Percentiles rank a stretch among this genome's conserved stretches.
Conservation (phyloP, 1,140 invertebrate species). For the Euura lappo region DNA sequence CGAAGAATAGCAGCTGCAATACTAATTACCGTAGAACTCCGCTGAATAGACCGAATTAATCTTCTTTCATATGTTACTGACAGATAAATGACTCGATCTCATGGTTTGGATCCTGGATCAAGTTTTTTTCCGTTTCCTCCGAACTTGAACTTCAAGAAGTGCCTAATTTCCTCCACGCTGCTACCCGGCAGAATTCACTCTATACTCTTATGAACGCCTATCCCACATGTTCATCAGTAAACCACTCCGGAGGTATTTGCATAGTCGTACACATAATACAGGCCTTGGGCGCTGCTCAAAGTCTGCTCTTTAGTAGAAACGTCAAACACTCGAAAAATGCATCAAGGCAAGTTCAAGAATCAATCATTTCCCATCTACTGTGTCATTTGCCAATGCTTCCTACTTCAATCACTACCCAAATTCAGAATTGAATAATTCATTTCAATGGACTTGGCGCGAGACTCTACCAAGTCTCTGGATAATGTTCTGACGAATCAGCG, state of each 20-base stretch:
- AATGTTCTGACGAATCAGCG: too few species aligned
- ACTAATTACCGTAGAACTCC: too few species aligned
- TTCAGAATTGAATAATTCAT: too few species aligned
- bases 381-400: too few species aligned
- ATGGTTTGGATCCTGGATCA: not conserved
- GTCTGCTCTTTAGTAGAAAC: too few species aligned
- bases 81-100: not conserved
- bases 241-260: not conserved
- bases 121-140: not conserved
- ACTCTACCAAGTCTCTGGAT: too few species aligned
- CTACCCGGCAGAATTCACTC: not conserved
- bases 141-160: not conserved
- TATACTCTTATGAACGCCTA: not conserved
- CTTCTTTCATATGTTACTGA: not conserved
- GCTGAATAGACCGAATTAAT: not conserved
- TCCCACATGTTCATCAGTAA: not conserved
- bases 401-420: too few species aligned
- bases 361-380: too few species aligned
- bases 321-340: too few species aligned
- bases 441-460: too few species aligned
- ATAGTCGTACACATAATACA: not conserved
- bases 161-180: not conserved
- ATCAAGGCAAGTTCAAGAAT: too few species aligned
- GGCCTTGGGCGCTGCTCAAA: slow-evolving; percentile 3
- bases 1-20: too few species aligned